phyloP scores from a whole-genome alignment of 2,888 invertebrate species.

The Halocaridina rubra region DNA sequence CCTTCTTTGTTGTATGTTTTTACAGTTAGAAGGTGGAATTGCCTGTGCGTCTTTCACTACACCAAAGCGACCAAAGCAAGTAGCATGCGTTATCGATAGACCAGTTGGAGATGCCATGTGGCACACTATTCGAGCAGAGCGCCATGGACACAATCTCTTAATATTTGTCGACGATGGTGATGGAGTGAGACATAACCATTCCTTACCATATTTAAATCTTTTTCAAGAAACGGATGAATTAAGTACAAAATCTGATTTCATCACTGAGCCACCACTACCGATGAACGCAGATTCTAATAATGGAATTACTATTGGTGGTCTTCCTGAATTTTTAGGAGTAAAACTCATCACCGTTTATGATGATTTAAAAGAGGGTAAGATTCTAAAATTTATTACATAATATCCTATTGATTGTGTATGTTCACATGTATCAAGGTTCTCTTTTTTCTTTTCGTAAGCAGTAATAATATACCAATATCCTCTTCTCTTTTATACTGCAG shows the following conservation, averaged over 20 bases:
- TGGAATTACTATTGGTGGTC: slow-evolving; percentile 35
- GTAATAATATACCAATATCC: too few species aligned
- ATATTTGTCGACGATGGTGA: slow-evolving; percentile 48
- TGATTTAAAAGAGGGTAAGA: slow-evolving; percentile 30
- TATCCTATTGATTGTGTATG: too few species aligned
- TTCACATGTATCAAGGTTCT: too few species aligned
- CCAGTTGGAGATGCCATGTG: slow-evolving; percentile 32
- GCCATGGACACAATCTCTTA: slow-evolving; percentile 40
- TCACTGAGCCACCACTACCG: background rate
- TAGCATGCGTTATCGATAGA: background rate
- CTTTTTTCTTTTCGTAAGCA: too few species aligned
- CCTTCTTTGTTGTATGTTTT: background rate
- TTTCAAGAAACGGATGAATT: background rate
- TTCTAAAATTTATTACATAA: too few species aligned
- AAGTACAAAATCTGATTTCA: background rate
- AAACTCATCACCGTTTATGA: background rate
- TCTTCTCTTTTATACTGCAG: background rate
- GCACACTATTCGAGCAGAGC: slow-evolving; percentile 33
- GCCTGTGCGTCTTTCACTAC: background rate
- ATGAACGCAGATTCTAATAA: slow-evolving; percentile 6
- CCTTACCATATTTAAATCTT: background rate
- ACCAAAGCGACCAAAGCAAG: background rate
- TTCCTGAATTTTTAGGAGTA: slow-evolving; percentile 12
- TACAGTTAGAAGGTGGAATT: background rate
- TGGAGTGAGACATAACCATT: background rate